phyloP scores from a whole-genome alignment of 1,140 invertebrate genomes.

The Drosophila simulans region DNA sequence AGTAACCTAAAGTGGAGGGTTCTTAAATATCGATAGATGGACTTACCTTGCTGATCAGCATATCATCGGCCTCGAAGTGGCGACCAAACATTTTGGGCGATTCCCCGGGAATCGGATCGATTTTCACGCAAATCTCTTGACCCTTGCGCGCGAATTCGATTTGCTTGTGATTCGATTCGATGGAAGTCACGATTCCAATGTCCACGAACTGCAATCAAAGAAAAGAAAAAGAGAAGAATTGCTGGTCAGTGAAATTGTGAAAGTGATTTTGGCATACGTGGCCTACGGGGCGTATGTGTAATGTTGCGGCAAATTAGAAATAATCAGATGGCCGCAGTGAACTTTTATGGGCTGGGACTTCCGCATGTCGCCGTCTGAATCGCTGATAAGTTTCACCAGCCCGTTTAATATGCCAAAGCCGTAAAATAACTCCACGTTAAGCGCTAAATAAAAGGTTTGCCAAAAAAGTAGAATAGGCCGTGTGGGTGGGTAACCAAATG shows the following conservation, averaged over 20 bases:
- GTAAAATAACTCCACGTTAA: conserved; percentile 53
- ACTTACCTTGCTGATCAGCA: conserved; percentile 97
- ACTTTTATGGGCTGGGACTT: conserved; percentile 21
- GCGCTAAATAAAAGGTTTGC: conserved; percentile 43
- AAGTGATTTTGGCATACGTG: conserved; percentile 16
- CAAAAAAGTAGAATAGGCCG: conserved; percentile 27
- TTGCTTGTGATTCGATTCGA: conserved; percentile 95
- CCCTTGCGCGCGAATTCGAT: conserved; percentile 97
- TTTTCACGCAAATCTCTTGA: conserved; percentile 99
- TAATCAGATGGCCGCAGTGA: not conserved
- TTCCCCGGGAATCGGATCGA: conserved; percentile 97
- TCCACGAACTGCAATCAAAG: conserved; percentile 93
- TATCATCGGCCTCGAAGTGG: conserved; percentile 98
- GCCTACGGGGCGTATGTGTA: conserved; percentile 44
- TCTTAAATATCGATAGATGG: conserved; percentile 1
- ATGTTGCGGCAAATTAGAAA: conserved; percentile 28
- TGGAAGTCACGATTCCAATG: conserved; percentile 96
- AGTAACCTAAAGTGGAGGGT: conserved; percentile 1
- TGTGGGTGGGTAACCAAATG: conserved; percentile 1
- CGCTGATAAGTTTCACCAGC: conserved; percentile 41
- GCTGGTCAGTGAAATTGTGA: conserved; percentile 29
- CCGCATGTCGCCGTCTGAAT: conserved; percentile 48
- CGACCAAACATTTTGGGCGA: conserved; percentile 99
- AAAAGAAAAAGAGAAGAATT: not conserved
- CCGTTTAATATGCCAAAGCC: conserved; percentile 47